Evolutionary conservation across 1,140 invertebrate genomes (phyloP).

Genomic region (Onthophagus taurus): DNA sequence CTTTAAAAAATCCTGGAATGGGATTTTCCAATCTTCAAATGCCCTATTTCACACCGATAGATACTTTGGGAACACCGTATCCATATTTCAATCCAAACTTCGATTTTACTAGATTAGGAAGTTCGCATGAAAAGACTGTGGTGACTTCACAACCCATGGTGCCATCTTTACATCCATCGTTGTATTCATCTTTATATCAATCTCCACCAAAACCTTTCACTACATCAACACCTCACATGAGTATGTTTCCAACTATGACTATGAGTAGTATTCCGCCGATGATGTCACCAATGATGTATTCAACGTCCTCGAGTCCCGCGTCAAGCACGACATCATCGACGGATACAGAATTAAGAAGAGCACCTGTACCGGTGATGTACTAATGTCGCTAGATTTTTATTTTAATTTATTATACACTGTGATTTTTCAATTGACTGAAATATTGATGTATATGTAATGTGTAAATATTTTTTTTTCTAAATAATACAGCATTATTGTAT

Average conservation of each 20-base stretch:
- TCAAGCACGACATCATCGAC: slow-evolving; percentile 39
- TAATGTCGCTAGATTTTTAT: no score
- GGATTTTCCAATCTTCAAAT: slow-evolving; percentile 48
- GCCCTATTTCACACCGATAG: slow-evolving; percentile 49
- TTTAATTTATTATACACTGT: background rate
- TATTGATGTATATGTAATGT: no score
- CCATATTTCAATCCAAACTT: slow-evolving; percentile 53
- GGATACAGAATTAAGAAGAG: slow-evolving; percentile 44
- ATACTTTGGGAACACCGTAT: slow-evolving; percentile 44
- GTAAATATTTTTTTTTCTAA: no score
- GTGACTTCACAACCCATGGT: slow-evolving; percentile 37
- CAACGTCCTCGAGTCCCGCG: slow-evolving; percentile 39
- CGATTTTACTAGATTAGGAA: slow-evolving; percentile 49
- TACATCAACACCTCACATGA: slow-evolving; percentile 19
- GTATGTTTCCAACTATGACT: slow-evolving; percentile 14
- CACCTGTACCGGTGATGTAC: slow-evolving; percentile 47
- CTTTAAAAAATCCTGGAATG: slow-evolving; percentile 36
- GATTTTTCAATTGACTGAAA: no score
- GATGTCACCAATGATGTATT: slow-evolving; percentile 38
- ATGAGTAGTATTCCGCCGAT: no score
- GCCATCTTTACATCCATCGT: slow-evolving; percentile 46
- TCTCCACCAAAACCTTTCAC: slow-evolving; percentile 31
- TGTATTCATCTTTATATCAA: slow-evolving; percentile 50
- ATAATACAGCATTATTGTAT: no score
- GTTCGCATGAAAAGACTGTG: slow-evolving; percentile 33